These are phyloP conservation scores for Passerculus sandwichensis DNA, from an alignment of 2,797 vertebrate genomes.

Conservation along the genomic window DNA sequence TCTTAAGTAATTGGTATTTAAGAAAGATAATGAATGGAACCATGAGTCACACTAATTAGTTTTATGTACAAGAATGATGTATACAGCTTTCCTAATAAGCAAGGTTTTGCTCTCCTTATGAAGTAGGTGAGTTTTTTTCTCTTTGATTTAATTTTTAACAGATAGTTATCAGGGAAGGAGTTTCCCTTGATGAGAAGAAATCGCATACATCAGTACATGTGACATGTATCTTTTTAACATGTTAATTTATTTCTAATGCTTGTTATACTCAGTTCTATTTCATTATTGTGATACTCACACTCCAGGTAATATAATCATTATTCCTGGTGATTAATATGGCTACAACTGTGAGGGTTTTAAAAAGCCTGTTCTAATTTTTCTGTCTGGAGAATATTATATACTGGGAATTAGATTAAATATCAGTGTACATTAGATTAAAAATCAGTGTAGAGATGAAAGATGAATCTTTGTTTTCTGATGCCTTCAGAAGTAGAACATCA, in stretches of 20 bases:
- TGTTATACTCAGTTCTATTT: conserved; percentile 46
- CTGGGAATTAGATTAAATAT: conserved; percentile 61
- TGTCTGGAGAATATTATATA: conserved; percentile 46
- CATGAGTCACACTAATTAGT: background rate
- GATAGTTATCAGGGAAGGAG: background rate
- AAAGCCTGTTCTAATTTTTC: conserved; percentile 61
- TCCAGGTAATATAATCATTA: conserved; percentile 43
- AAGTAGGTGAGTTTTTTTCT: background rate
- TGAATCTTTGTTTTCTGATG: background rate
- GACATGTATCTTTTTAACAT: background rate
- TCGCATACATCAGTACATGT: conserved; percentile 8
- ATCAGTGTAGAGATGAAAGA: conserved; percentile 42
- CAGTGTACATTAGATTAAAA: conserved; percentile 57
- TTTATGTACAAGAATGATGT: background rate
- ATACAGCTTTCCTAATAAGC: conserved; percentile 15
- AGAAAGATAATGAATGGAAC: conserved; percentile 10
- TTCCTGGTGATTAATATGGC: conserved; percentile 61
- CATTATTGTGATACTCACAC: conserved; percentile 32
- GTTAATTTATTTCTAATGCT: conserved; percentile 52
- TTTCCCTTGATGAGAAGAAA: conserved; percentile 10
- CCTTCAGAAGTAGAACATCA: conserved; percentile 7
- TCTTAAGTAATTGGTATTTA: conserved; percentile 17
- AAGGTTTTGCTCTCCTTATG: background rate
- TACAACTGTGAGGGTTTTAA: background rate
- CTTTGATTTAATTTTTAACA: background rate